These are phyloP conservation scores for Horisme vitalbata DNA, from an alignment of 2,888 invertebrate genomes.

Conservation along the genomic window DNA sequence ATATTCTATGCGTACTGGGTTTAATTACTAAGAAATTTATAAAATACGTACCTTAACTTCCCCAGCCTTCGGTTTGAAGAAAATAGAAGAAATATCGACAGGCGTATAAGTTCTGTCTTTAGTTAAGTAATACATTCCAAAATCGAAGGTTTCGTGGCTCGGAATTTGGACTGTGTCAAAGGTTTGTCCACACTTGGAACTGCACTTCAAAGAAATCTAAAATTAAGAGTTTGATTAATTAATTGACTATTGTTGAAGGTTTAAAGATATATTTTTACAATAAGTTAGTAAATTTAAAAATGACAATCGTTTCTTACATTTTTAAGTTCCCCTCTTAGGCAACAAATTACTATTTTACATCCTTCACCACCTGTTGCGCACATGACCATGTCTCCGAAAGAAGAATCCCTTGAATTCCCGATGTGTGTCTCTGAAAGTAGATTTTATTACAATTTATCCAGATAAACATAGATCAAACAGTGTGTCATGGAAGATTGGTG, in stretches of 20 bases:
- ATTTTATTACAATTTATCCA: not conserved
- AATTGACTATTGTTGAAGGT: too few species aligned
- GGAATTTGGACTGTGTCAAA: constrained; percentile 37
- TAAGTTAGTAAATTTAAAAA: not conserved
- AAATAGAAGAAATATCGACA: constrained; percentile 40
- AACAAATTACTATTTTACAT: constrained; percentile 43
- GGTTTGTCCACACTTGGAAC: constrained; percentile 17
- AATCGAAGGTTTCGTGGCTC: constrained; percentile 36
- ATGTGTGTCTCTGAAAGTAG: constrained; percentile 50
- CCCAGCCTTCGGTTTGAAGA: constrained; percentile 19
- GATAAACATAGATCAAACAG: too few species aligned
- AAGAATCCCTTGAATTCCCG: constrained; percentile 50
- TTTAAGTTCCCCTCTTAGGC: constrained; percentile 44
- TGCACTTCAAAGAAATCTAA: constrained; percentile 34
- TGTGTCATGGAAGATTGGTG: too few species aligned
- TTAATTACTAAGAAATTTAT: too few species aligned
- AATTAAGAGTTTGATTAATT: too few species aligned
- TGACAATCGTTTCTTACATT: constrained; percentile 38
- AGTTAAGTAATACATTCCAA: constrained; percentile 38
- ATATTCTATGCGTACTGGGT: too few species aligned
- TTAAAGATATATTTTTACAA: too few species aligned
- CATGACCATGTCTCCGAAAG: constrained; percentile 49
- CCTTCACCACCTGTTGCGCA: constrained; percentile 44
- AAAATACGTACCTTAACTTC: constrained; percentile 33
- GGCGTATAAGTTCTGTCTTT: constrained; percentile 32